Conservation (phyloP, 2,888 invertebrate genomes). For the Tethea ocularis region DNA sequence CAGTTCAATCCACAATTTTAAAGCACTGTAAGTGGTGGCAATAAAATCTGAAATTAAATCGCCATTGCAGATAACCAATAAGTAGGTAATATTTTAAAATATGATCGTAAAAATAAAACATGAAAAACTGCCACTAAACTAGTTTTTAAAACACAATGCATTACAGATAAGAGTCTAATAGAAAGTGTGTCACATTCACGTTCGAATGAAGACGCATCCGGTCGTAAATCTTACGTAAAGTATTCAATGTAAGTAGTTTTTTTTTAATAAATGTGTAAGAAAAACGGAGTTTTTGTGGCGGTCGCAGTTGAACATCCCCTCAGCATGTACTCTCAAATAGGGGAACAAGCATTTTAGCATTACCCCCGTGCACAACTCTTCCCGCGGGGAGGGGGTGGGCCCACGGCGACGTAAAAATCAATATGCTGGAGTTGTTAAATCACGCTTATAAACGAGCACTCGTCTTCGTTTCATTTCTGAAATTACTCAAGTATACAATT, state of each 20-base stretch:
- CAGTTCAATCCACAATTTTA: background rate
- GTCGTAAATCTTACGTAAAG: constrained; percentile 75
- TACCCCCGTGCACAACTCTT: constrained; percentile 84
- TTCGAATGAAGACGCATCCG: constrained; percentile 78
- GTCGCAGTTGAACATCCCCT: constrained; percentile 68
- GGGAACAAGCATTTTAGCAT: constrained; percentile 85
- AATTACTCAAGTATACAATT: constrained; percentile 70
- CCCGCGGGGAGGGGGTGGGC: constrained; percentile 77
- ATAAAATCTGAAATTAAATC: constrained; percentile 15
- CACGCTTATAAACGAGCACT: constrained; percentile 86
- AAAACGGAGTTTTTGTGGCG: constrained; percentile 50
- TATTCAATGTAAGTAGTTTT: constrained; percentile 66
- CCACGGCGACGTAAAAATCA: constrained; percentile 85
- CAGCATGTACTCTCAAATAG: constrained; percentile 84
- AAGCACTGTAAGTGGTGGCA: background rate
- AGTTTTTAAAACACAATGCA: constrained; percentile 66
- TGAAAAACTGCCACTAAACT: constrained; percentile 57
- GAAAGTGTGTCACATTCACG: constrained; percentile 80
- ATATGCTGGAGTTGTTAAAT: constrained; percentile 91
- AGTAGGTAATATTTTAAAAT: constrained; percentile 45
- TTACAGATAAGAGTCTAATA: constrained; percentile 71
- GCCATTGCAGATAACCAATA: constrained; percentile 26
- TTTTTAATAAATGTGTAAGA: constrained; percentile 49
- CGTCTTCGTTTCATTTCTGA: constrained; percentile 84
- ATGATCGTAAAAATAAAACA: constrained; percentile 60